These are phyloP conservation scores for Leucozona laternaria DNA, from an alignment of 2,888 invertebrate genomes.

Conservation along the genomic window DNA sequence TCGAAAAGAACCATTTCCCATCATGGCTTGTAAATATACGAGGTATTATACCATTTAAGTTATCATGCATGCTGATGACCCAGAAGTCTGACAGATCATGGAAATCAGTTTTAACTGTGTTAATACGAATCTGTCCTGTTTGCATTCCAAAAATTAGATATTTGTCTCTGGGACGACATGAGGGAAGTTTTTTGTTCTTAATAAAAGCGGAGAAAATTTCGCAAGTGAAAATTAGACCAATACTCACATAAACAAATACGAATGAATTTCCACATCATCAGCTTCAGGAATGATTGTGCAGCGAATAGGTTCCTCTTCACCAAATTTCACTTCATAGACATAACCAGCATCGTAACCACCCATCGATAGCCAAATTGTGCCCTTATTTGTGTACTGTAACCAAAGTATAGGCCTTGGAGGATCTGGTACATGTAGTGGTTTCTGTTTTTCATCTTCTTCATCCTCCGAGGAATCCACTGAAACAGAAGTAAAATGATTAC, in stretches of 20 bases:
- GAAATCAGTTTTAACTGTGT: constrained; percentile 84
- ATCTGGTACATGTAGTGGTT: constrained; percentile 85
- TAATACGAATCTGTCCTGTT: constrained; percentile 86
- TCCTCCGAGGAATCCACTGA: constrained; percentile 85
- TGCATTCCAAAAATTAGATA: constrained; percentile 87
- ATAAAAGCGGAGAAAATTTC: neutral
- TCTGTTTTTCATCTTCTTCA: constrained; percentile 84
- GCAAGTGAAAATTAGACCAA: neutral
- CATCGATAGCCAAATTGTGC: constrained; percentile 87
- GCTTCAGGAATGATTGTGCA: constrained; percentile 85
- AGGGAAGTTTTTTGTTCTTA: neutral
- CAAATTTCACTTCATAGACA: constrained; percentile 86
- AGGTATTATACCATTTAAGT: constrained; percentile 88
- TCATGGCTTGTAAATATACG: constrained; percentile 87
- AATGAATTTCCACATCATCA: constrained; percentile 86
- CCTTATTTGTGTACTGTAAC: constrained; percentile 84
- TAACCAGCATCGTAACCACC: constrained; percentile 88
- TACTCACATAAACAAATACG: constrained; percentile 85
- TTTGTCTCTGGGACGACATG: constrained; percentile 82
- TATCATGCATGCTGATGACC: constrained; percentile 90
- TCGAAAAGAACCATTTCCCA: constrained; percentile 85
- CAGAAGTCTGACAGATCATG: constrained; percentile 87
- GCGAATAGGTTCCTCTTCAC: constrained; percentile 83
- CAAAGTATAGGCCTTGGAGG: constrained; percentile 86
- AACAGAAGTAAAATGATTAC: constrained; percentile 69